Evolutionary conservation across 2,113 vertebrate genomes (phyloP).

Genomic region (Eublepharis macularius): DNA sequence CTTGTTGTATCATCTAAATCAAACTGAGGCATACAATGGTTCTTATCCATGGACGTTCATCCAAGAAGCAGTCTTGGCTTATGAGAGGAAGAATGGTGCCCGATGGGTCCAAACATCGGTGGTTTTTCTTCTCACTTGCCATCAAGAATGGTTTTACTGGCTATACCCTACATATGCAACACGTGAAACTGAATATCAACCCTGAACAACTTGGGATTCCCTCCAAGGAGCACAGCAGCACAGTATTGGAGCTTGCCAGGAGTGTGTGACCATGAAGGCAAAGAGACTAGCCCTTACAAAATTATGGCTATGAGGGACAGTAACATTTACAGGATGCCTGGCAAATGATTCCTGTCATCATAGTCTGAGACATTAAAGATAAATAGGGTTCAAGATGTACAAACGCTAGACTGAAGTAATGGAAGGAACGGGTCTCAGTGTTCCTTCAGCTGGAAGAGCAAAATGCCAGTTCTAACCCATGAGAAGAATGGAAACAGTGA

Average conservation of each 20-base stretch:
- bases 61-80: too few species aligned
- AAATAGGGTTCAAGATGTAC: conserved; percentile 3
- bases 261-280: too few species aligned
- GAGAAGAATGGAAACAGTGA: background rate
- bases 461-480: background rate
- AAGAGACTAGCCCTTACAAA: background rate
- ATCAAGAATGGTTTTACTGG: background rate
- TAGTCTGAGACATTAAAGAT: background rate
- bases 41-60: too few species aligned
- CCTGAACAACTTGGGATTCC: too few species aligned
- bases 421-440: background rate
- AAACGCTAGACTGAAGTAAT: background rate
- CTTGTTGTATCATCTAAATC: too few species aligned
- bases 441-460: background rate
- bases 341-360: background rate
- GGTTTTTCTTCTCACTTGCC: too few species aligned
- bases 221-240: background rate
- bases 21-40: too few species aligned
- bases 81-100: too few species aligned
- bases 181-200: background rate
- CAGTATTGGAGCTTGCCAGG: background rate
- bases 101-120: background rate
- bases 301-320: background rate
- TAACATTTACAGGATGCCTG: background rate
- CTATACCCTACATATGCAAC: background rate